Base-by-base conservation (phyloP, 2,888 invertebrate species). In the Parnassius mnemosyne region DNA sequence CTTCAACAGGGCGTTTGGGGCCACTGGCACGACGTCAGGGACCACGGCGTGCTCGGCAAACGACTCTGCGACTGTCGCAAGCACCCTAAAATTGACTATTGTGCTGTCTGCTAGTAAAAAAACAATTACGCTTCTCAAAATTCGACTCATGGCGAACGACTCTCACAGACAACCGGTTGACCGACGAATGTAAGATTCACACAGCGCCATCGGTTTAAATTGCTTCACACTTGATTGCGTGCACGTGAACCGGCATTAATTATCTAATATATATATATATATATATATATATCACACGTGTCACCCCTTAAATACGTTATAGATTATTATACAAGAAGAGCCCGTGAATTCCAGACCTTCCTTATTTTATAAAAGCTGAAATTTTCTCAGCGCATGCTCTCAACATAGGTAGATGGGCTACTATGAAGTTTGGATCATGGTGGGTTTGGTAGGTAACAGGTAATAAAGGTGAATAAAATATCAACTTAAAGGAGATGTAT, bases 11-110 rank as follows among this genome's bases (percentile, higher is more conserved):
- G 89, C 85, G 3, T 84, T 70, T 0, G 96, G 96, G 0, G 93
- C 93, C 34, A 83, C 92, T 11, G 93, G 81, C 66, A 97, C 89
- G 2, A 97, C 96, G 77, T 97, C 96, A 0, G 96, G 95, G 20
- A 96, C 94, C 64, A 97, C 93, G 57, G 89, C 91, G 70, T 95
- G 90, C 42, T 87, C 79, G 70, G 93, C 89, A 79, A 94, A 92
- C 12, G 83, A 80, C 73, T 91, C 85, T 68, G 91, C 85, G 66
- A 92, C 84, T 9, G 88, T 78, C 65, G 93, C 77, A 66, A 43
- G 3, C 78, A 89, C 83, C 87, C 89, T 89, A 86, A 88, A 89
- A 89, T 89, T 86, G 77, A 87, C 84, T 89, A 91, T 89, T 85
- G 77, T 78, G 81, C 77, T 77, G 80, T 85, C 81, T 76, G 89